A percentile compares a stretch with the other conserved stretches of the same genome.
phyloP scores from a whole-genome alignment of 2,888 invertebrate species.

The Drosophila glabriapex region DNA sequence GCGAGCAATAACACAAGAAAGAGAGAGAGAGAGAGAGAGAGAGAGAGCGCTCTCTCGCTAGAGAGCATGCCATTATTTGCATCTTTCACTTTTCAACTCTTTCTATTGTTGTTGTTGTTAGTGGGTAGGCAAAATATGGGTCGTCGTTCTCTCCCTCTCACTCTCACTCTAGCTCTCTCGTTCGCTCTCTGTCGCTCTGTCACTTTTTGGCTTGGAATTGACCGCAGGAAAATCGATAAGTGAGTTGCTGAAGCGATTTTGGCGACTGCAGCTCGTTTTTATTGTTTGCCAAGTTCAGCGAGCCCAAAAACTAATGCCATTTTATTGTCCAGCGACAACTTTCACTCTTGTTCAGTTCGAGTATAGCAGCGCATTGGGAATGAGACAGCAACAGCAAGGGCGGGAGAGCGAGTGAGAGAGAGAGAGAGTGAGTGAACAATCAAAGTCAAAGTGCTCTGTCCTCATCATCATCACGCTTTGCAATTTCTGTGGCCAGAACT shows the following conservation, averaged over 20 bases:
- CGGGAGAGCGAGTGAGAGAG: constrained; percentile 2
- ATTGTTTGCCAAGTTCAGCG: constrained; percentile 76
- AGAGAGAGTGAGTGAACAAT: constrained; percentile 46
- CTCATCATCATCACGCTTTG: constrained; percentile 72
- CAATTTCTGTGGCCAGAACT: constrained; percentile 79
- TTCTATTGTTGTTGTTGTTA: constrained; percentile 26
- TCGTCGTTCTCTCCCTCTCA: constrained; percentile 50
- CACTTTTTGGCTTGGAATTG: constrained; percentile 47
- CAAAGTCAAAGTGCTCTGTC: constrained; percentile 60
- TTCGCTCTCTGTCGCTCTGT: constrained; percentile 11
- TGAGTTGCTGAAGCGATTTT: constrained; percentile 41
- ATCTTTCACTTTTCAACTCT: constrained; percentile 78
- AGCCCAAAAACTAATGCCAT: constrained; percentile 80
- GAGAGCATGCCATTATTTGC: constrained; percentile 65
- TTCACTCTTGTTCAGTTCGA: constrained; percentile 60
- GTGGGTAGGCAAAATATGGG: constrained; percentile 58
- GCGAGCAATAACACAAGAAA: constrained; percentile 9
- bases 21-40: constrained; percentile 4
- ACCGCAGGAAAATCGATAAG: constrained; percentile 77
- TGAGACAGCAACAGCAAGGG: constrained; percentile 13
- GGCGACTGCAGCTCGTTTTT: constrained; percentile 35
- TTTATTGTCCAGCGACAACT: constrained; percentile 71
- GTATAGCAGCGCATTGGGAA: neutral
- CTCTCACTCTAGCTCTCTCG: constrained; percentile 11
- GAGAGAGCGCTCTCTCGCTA: constrained; percentile 1